Evolutionary conservation across 2,797 vertebrate species (phyloP), one percentile per base, ranked within the genome.

Genomic region (Galago senegalensis): DNA sequence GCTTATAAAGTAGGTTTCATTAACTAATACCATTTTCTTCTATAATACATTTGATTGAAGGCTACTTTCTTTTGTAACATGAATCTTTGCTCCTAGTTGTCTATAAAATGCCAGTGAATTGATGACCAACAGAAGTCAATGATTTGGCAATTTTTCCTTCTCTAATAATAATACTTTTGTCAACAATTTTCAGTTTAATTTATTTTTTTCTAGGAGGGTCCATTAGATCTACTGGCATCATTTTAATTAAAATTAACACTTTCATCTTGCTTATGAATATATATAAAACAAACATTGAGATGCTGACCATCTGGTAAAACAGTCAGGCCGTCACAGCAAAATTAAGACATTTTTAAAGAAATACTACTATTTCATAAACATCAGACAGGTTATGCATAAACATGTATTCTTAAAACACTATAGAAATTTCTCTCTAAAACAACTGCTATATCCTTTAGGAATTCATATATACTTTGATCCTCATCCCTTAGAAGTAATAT

Each of bases 401-500:
- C 97, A 98, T 97, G 98, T 98, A 98, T 98, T 99, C 98, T 99
- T 99, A 99, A 79, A 98, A 98, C 94, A 98, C 97, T 97, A 97
- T 98, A 97, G 72, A 98, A 98, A 96, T 98, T 98, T 98, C 91
- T 97, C 98, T 98, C 97, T 98, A 98, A 98, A 98, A 98, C 98
- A 96, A 98, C 97, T 99, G 97, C 96, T 97, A 90, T 97, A 96
- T 98, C 98, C 98, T 97, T 96, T 98, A 98, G 99, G 99, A 99
- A 99, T 99, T 98, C 98, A 98, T 99, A 99, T 98, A 98, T 89
- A 99, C 99, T 99, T 99, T 99, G 99, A 99, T 99, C 99, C 99
- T 98, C 95, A 98, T 90, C 83, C 97, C 99, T 99, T 99, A 99
- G 99, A 99, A 99, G 98, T 98, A 99, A 99, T 67, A 97, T 98